Conservation (phyloP, 2,888 invertebrate genomes). For the Drosophila emarginata region DNA sequence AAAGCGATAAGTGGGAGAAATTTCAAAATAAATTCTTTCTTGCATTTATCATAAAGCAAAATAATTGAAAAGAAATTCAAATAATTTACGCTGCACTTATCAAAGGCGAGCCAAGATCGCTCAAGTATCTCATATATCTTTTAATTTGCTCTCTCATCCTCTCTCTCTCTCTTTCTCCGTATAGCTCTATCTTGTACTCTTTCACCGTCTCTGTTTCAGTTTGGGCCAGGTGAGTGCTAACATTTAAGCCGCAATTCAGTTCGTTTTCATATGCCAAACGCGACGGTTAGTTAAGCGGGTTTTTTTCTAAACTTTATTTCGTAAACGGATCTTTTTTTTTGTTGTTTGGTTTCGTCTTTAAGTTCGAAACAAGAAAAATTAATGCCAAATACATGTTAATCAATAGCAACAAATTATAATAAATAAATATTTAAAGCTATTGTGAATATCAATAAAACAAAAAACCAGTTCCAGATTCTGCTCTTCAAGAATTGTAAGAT, state of each 20-base stretch:
- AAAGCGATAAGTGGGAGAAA: conserved; percentile 44
- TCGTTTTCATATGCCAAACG: conserved; percentile 46
- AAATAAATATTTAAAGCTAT: conserved; percentile 26
- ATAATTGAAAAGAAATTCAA: conserved; percentile 71
- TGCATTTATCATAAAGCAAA: conserved; percentile 54
- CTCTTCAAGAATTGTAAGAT: conserved; percentile 59
- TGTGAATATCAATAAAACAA: conserved; percentile 19
- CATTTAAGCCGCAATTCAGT: conserved; percentile 40
- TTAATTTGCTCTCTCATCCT: not conserved
- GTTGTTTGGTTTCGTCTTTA: not conserved
- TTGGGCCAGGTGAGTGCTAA: conserved; percentile 40
- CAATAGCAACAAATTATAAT: conserved; percentile 51
- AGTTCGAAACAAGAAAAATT: conserved; percentile 26
- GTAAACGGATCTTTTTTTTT: conserved; percentile 20
- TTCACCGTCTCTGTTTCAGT: conserved; percentile 28
- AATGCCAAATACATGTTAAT: conserved; percentile 47
- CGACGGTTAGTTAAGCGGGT: conserved; percentile 48
- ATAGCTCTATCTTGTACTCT: conserved; percentile 14
- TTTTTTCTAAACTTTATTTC: conserved; percentile 9
- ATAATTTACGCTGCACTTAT: conserved; percentile 68
- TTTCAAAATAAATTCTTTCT: conserved; percentile 45
- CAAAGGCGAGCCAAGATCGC: conserved; percentile 51
- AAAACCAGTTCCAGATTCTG: conserved; percentile 60
- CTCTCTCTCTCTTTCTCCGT: not conserved
- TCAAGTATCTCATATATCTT: conserved; percentile 28